phyloP scores from a whole-genome alignment of 2,888 invertebrate genomes.

The Dicranocentrus wangi region DNA sequence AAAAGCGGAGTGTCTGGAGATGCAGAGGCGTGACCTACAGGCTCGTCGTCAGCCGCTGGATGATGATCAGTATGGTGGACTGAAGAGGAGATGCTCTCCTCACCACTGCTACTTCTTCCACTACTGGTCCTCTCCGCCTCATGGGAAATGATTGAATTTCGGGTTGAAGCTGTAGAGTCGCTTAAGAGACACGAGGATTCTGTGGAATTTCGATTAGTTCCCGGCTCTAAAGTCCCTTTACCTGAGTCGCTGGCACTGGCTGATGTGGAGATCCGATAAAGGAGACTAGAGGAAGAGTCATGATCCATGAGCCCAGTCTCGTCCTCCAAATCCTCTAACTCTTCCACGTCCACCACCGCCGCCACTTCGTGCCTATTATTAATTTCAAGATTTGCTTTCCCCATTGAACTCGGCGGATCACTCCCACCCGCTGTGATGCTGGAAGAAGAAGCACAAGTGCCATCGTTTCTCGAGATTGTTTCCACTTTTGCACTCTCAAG shows the following conservation, averaged over 20 bases:
- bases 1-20: constrained; percentile 21
- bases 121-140: constrained; percentile 59
- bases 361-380: constrained; percentile 55
- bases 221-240: constrained; percentile 72
- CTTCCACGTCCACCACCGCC: constrained; percentile 7
- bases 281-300: constrained; percentile 46
- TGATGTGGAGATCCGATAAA: constrained; percentile 69
- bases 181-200: constrained; percentile 71
- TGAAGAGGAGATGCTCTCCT: constrained; percentile 34
- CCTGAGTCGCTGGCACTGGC: constrained; percentile 72
- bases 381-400: constrained; percentile 61
- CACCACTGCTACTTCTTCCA: constrained; percentile 45
- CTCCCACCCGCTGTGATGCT: constrained; percentile 13
- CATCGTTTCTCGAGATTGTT: too few relatives aligned
- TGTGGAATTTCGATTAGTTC: constrained; percentile 72
- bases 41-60: constrained; percentile 34
- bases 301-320: constrained; percentile 58
- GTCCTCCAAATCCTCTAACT: constrained; percentile 49
- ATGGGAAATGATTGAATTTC: constrained; percentile 72
- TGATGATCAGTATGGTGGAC: constrained; percentile 28
- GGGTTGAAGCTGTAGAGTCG: constrained; percentile 67
- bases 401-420: background rate
- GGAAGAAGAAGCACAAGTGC: too few relatives aligned
- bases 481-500: background rate
- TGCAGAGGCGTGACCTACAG: constrained; percentile 48